A percentile compares a stretch with the other conserved stretches of the same genome.
Conservation (phyloP, 2,797 vertebrate species). For the Pterois miles region DNA sequence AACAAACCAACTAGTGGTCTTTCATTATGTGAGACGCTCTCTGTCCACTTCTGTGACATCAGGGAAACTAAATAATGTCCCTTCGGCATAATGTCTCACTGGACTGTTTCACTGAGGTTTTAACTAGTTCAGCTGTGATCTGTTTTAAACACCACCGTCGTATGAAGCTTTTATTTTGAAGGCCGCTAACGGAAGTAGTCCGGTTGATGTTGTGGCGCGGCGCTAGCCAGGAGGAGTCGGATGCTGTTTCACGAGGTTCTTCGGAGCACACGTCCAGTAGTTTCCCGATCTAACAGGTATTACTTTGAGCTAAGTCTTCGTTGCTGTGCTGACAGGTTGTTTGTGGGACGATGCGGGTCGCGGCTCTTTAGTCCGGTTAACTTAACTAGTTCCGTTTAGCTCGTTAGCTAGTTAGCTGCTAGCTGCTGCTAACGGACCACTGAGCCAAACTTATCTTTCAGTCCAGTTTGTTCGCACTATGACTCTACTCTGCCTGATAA, state of each 20-base stretch:
- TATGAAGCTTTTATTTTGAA: constrained; percentile 1
- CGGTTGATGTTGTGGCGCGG: accelerated
- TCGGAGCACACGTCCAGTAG: accelerated
- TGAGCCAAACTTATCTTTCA: not conserved
- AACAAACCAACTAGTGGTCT: too few species aligned
- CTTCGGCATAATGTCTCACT: too few species aligned
- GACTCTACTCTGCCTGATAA: accelerated
- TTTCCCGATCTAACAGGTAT: constrained; percentile 17
- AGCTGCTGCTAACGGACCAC: not conserved
- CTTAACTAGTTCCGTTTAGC: not conserved
- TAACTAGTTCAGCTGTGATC: too few species aligned
- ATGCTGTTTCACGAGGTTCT: not conserved
- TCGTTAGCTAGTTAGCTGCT: constrained; percentile 6
- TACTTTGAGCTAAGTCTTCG: accelerated
- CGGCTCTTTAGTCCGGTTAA: not conserved
- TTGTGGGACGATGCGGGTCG: accelerated
- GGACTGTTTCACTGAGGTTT: too few species aligned
- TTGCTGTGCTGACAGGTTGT: not conserved
- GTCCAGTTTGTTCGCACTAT: not conserved
- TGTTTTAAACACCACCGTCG: too few species aligned
- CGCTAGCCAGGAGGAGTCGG: not conserved
- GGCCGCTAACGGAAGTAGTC: not conserved
- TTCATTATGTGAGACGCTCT: too few species aligned
- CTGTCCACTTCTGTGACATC: too few species aligned
- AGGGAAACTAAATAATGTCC: too few species aligned